phyloP scores from a whole-genome alignment of 2,113 vertebrate species.

The Pterophyllum scalare region DNA sequence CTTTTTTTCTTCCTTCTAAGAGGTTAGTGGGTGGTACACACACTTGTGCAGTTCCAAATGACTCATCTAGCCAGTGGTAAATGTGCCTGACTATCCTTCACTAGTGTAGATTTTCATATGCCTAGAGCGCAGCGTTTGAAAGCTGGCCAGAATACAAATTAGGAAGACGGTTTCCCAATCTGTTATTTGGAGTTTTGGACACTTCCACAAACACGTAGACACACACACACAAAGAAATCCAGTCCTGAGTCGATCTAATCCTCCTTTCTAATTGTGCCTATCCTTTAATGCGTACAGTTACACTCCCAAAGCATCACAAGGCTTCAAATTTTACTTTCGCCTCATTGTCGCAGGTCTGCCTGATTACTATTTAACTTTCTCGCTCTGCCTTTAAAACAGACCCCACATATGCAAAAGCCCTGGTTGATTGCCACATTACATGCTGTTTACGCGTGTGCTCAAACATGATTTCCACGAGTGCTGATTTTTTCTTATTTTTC shows the following conservation, averaged over 20 bases:
- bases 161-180: conserved; percentile 45
- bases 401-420: conserved; percentile 19
- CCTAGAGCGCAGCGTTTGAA: conserved; percentile 27
- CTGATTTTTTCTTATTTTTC: conserved; percentile 24
- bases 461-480: conserved; percentile 45
- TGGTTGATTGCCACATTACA: conserved; percentile 53
- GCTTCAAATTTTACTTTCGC: conserved; percentile 45
- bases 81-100: conserved; percentile 22
- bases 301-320: conserved; percentile 18
- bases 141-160: conserved; percentile 39
- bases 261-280: conserved; percentile 1
- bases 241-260: conserved; percentile 1
- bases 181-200: conserved; percentile 52
- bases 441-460: conserved; percentile 63
- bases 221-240: not conserved
- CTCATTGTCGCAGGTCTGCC: conserved; percentile 34
- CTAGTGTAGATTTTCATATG: conserved; percentile 36
- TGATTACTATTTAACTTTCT: conserved; percentile 39
- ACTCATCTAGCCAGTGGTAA: conserved; percentile 51
- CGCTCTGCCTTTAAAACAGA: conserved; percentile 31
- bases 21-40: conserved; percentile 40
- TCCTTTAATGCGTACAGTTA: conserved; percentile 1
- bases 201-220: conserved; percentile 36
- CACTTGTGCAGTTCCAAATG: conserved; percentile 37
- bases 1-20: not conserved